These are phyloP conservation scores for Polypedilum vanderplanki DNA, from an alignment of 1,140 invertebrate genomes.

Conservation along the genomic window DNA sequence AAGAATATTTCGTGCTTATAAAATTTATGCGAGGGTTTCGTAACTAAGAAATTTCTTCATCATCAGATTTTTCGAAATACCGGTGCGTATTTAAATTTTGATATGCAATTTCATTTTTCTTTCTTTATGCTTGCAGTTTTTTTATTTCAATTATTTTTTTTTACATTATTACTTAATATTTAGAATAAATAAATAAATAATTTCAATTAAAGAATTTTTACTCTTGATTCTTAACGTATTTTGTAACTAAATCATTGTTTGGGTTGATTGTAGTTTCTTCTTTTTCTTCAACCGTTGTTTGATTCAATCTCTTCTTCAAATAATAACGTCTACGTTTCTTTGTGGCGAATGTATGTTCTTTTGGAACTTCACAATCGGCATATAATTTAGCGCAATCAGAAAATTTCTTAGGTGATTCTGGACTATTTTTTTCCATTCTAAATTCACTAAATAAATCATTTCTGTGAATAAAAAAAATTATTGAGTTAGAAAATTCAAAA, in stretches of 20 bases:
- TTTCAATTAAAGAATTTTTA: not conserved
- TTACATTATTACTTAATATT: not conserved
- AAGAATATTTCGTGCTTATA: not conserved
- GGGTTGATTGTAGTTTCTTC: not conserved
- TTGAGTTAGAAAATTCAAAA: not conserved
- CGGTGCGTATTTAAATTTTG: not conserved
- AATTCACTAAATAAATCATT: not conserved
- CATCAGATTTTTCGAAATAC: not conserved
- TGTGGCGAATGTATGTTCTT: not conserved
- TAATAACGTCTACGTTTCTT: not conserved
- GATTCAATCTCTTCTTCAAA: not conserved
- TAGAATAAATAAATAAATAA: not conserved
- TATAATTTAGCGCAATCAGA: not conserved
- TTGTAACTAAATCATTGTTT: not conserved
- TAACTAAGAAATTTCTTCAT: not conserved
- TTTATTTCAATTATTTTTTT: conserved; percentile 2
- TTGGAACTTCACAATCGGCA: not conserved
- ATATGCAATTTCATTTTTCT: not conserved
- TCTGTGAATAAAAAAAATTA: not conserved
- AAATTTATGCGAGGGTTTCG: not conserved
- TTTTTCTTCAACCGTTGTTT: not conserved
- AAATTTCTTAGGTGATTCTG: not conserved
- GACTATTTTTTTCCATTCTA: not conserved
- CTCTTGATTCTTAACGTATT: not conserved
- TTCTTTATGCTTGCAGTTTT: not conserved